Base-by-base conservation (phyloP, 2,113 vertebrate species). In the Aplodontia rufa region DNA sequence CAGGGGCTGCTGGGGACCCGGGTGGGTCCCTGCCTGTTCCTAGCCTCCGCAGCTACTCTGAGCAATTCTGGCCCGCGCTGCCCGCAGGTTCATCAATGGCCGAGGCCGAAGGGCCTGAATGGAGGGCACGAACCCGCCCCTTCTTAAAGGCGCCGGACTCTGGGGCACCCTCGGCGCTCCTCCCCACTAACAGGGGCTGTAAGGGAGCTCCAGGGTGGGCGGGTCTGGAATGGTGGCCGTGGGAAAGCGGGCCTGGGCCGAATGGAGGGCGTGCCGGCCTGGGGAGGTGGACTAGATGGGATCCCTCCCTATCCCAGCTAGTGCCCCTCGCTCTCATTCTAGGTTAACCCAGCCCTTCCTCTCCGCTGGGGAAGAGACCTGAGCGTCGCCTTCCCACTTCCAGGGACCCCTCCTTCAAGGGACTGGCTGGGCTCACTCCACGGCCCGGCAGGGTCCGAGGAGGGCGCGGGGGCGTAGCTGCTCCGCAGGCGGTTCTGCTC, bases 71-170 rank as follows among this genome's bases (percentile, higher is more conserved):
- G 84, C 35, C 37, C 47, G 45, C 87, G 69, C 76, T 28, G 95
- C 90, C 72, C 37, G 35, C 85, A 97, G 97, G 93, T 96, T 97
- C 95, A 45, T 97, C 97, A 97, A 97, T 96, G 96, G 96, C 91
- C 32, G 28, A 96, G 92, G 86, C 95, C 92, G 6, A 60, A 91
- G 82, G 90, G 96, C 85, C 95, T 97, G 97, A 97, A 97, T 97
- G 97, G 95, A 97, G 91, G 93, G 96, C 95, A 92, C n/a, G 69
- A 97, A 82, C 93, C 96, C 97, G 97, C 97, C 97, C 95, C 97
- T 97, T 97, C 95, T 97, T 97, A 97, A 97, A 97, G 97, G 97
- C 49, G 81, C 97, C 93, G 10, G 80, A 60, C 82, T 88, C 85
- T 9, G 28, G 19, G 74, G 83, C 62, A 72, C 74, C 78, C 47